Evolutionary conservation across 2,888 invertebrate genomes (phyloP).

Genomic region (Dioctria linearis): DNA sequence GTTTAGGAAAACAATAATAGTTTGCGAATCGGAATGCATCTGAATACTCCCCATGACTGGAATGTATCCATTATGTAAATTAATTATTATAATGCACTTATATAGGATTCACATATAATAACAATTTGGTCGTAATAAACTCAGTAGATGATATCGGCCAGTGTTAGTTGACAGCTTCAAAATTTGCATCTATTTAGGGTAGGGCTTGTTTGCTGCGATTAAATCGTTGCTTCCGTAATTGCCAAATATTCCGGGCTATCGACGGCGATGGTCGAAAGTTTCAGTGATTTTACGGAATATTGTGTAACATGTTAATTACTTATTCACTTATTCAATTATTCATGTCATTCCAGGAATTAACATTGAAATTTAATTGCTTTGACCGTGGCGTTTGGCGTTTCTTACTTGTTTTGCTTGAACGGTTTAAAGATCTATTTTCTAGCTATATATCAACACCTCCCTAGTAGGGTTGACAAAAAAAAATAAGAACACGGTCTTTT

Average conservation of each 20-base stretch:
- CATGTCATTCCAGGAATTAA: background rate
- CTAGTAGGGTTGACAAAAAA: too few relatives aligned
- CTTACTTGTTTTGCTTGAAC: too few relatives aligned
- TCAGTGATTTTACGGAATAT: constrained; percentile 33
- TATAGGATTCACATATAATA: constrained; percentile 28
- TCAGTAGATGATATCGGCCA: constrained; percentile 23
- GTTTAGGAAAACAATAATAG: too few relatives aligned
- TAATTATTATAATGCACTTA: too few relatives aligned
- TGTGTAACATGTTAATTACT: constrained; percentile 10
- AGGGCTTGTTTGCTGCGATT: constrained; percentile 26
- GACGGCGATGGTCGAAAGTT: constrained; percentile 2
- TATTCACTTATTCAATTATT: constrained; percentile 41
- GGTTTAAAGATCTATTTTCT: too few relatives aligned
- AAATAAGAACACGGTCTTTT: too few relatives aligned
- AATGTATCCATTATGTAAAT: too few relatives aligned
- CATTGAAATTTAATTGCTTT: constrained; percentile 12
- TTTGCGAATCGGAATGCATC: too few relatives aligned
- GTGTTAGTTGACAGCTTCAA: background rate
- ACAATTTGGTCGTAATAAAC: constrained; percentile 27
- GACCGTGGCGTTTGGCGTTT: background rate
- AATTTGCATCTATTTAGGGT: background rate
- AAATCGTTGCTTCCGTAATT: constrained; percentile 26
- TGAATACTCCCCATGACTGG: too few relatives aligned
- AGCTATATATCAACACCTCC: too few relatives aligned
- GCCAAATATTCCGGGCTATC: constrained; percentile 30